These are phyloP conservation scores for Equus przewalskii DNA, from an alignment of 2,113 vertebrate genomes.

Conservation along the genomic window DNA sequence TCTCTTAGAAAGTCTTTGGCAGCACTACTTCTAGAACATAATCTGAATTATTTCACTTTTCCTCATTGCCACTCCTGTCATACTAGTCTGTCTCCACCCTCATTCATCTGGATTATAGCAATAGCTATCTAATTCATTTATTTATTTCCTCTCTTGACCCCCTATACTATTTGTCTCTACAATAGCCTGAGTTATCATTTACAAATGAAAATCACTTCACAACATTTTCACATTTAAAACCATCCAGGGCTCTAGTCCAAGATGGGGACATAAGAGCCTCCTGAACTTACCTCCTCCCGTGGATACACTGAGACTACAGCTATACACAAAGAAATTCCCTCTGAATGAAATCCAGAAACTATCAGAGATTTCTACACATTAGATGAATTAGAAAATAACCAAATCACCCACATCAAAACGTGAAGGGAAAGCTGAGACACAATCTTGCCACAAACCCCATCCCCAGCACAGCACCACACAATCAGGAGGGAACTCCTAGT, in stretches of 20 bases:
- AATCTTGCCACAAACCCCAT: neutral
- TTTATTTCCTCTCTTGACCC: too few relatives aligned
- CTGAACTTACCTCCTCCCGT: neutral
- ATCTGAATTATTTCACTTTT: neutral
- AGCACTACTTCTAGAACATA: neutral
- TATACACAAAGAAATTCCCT: neutral
- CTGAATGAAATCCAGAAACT: neutral
- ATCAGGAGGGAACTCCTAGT: neutral
- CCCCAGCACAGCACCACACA: neutral
- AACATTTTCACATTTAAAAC: neutral
- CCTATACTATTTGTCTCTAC: neutral
- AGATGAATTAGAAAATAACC: neutral
- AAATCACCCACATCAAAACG: neutral
- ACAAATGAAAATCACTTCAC: neutral
- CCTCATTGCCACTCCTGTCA: neutral
- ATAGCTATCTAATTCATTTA: neutral
- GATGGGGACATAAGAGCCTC: neutral
- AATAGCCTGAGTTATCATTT: neutral
- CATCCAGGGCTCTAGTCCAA: neutral
- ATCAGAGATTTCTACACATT: neutral
- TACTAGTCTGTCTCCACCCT: too few relatives aligned
- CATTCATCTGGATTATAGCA: neutral
- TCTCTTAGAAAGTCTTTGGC: neutral
- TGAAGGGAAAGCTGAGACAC: neutral
- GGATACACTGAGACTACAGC: neutral